Conservation (phyloP, 2,888 invertebrate species). For the Quadroppia sp. region DNA sequence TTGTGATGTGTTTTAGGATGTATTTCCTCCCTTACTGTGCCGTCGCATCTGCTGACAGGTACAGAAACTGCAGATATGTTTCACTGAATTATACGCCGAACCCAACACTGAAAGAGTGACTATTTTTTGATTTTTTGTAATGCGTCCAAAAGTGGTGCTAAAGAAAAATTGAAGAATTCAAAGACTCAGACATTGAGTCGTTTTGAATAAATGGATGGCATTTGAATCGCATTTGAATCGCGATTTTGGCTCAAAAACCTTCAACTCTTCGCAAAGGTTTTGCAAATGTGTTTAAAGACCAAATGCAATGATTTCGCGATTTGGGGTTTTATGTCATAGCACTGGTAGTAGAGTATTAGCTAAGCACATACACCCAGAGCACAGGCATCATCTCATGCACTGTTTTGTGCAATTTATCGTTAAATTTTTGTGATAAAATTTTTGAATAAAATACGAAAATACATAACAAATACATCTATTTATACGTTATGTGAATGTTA, state of each 20-base stretch:
- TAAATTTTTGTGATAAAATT: no score
- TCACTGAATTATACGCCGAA: neutral
- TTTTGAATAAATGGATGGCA: neutral
- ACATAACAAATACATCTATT: no score
- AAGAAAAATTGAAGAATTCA: neutral
- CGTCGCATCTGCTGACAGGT: conserved; percentile 4
- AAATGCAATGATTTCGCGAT: no score
- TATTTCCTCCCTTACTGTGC: neutral
- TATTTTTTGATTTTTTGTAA: conserved; percentile 13
- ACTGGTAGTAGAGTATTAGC: no score
- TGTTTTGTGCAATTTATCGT: no score
- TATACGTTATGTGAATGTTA: no score
- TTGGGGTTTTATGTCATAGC: no score
- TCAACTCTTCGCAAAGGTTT: neutral
- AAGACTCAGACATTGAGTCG: neutral
- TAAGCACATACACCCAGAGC: no score
- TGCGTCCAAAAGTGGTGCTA: neutral
- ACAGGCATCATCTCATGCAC: no score
- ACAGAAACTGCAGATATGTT: conserved; percentile 4
- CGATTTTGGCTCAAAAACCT: neutral
- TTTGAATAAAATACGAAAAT: no score
- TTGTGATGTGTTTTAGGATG: neutral
- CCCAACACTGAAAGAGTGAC: neutral
- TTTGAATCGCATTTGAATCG: neutral
- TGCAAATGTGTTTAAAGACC: no score